These are phyloP conservation scores for Tragelaphus scriptus DNA, from an alignment of 2,113 vertebrate genomes.

Conservation along the genomic window DNA sequence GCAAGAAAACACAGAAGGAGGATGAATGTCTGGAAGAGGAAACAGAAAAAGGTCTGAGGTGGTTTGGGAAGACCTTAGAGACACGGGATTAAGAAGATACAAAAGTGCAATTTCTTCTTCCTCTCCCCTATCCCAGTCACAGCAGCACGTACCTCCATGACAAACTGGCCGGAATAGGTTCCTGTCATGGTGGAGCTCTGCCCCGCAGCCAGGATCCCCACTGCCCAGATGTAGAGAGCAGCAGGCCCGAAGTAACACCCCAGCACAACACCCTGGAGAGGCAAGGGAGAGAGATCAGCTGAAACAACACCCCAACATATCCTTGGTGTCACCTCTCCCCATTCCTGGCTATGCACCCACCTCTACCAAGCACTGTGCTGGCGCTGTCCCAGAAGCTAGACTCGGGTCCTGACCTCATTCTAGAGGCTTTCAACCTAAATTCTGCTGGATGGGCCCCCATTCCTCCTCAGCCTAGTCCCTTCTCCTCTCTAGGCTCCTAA, in stretches of 20 bases:
- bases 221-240: constrained; percentile 95
- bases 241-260: constrained; percentile 95
- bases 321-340: neutral
- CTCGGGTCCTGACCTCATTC: neutral
- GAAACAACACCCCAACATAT: neutral
- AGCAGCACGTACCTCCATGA: constrained; percentile 91
- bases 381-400: neutral
- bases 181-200: constrained; percentile 99
- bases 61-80: neutral
- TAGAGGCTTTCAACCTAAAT: neutral
- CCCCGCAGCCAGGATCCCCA: constrained; percentile 96
- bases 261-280: constrained; percentile 87
- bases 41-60: neutral
- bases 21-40: neutral
- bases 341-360: neutral
- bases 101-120: neutral
- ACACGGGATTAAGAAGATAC: neutral
- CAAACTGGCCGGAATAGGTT: constrained; percentile 98
- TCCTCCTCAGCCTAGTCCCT: neutral
- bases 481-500: neutral
- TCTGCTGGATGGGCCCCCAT: neutral
- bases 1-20: neutral
- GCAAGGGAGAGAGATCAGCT: neutral
- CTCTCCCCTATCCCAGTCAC: rapidly evolving
- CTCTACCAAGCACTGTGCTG: neutral